Percentiles rank a stretch among this genome's conserved stretches.
Conservation (phyloP, 2,888 invertebrate species). For the Xanthia icteritia region DNA sequence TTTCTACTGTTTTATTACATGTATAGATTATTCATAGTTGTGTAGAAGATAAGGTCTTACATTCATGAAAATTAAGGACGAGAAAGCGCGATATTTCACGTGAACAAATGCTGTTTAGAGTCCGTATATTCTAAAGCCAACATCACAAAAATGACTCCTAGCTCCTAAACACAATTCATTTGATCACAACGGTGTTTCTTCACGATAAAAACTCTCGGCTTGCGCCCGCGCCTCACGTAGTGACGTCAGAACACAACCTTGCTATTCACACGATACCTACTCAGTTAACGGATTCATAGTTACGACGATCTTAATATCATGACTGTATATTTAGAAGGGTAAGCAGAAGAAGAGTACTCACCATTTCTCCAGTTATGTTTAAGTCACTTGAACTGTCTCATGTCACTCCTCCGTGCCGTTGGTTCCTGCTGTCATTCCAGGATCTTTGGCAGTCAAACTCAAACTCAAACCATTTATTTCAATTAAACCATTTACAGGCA, state of each 20-base stretch:
- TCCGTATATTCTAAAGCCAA: neutral
- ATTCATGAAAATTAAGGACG: no score
- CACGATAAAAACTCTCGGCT: conserved; percentile 34
- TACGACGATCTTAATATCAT: neutral
- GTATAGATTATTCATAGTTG: no score
- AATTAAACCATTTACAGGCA: no score
- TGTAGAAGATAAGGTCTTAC: no score
- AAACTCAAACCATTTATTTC: no score
- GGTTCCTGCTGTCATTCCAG: no score
- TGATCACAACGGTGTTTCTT: conserved; percentile 54
- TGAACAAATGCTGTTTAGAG: neutral
- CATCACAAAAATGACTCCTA: conserved; percentile 13
- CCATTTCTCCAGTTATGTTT: no score
- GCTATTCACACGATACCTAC: conserved; percentile 13
- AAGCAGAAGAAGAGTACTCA: neutral
- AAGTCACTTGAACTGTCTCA: no score
- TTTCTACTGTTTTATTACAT: no score
- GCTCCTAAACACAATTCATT: conserved; percentile 29
- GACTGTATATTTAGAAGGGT: neutral
- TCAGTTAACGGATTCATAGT: conserved; percentile 29
- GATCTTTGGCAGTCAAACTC: no score
- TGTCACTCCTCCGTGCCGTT: no score
- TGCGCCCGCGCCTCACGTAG: conserved; percentile 8
- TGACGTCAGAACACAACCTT: conserved; percentile 44
- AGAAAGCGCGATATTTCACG: neutral